These are phyloP conservation scores for Apostichopus californicus DNA, from an alignment of 35 echinoderm and acorn worm species.

Conservation along the genomic window DNA sequence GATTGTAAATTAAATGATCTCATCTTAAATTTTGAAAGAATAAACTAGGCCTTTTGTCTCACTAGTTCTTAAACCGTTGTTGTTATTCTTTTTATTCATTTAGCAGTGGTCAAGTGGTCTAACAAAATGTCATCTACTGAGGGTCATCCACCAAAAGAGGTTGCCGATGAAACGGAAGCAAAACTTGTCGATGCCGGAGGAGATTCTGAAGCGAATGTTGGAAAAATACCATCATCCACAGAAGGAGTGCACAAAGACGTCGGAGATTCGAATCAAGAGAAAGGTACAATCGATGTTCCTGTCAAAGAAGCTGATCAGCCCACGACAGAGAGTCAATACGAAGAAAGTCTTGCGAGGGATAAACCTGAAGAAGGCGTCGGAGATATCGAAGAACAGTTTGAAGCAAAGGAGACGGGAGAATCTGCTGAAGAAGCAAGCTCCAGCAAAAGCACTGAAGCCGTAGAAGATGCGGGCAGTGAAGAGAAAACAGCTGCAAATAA, in stretches of 20 bases:
- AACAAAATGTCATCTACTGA: conserved; percentile 13
- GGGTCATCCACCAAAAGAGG: background rate
- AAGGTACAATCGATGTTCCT: background rate
- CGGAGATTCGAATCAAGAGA: background rate
- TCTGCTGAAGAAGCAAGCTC: background rate
- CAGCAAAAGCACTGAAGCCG: background rate
- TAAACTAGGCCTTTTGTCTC: too few relatives aligned
- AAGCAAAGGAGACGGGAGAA: background rate
- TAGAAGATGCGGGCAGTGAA: background rate
- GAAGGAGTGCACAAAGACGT: background rate
- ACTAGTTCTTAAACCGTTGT: too few relatives aligned
- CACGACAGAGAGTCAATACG: background rate
- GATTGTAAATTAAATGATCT: too few relatives aligned
- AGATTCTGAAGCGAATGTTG: background rate
- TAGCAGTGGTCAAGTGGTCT: background rate
- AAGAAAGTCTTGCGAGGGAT: background rate
- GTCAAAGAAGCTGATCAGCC: background rate
- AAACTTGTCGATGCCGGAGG: background rate
- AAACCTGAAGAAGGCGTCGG: background rate
- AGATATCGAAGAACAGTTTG: background rate
- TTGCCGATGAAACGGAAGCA: background rate
- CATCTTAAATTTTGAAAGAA: too few relatives aligned
- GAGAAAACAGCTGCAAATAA: background rate
- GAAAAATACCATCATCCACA: background rate
- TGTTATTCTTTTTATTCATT: background rate